Evolutionary conservation across 2,888 invertebrate genomes (phyloP).

Genomic region (Eupithecia exiguata): DNA sequence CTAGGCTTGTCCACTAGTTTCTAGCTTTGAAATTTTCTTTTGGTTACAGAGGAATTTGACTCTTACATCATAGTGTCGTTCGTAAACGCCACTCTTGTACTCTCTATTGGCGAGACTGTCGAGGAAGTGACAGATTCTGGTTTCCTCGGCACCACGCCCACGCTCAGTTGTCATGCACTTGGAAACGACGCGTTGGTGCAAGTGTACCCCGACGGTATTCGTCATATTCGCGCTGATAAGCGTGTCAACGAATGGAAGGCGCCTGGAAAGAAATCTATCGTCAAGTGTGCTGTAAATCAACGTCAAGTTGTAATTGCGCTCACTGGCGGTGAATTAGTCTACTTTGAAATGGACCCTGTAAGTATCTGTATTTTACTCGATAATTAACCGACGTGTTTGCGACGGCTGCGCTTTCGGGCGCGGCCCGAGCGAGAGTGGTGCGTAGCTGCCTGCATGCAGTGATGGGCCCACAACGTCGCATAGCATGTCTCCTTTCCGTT

Average conservation of each 20-base stretch:
- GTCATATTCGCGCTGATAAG: slow-evolving; percentile 98
- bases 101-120: slow-evolving; percentile 99
- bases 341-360: slow-evolving; percentile 99
- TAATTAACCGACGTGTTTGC: slow-evolving; percentile 67
- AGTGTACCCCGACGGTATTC: slow-evolving; percentile 99
- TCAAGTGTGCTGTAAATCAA: slow-evolving; percentile 99
- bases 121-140: slow-evolving; percentile 99
- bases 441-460: slow-evolving; percentile 82
- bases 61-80: slow-evolving; percentile 99
- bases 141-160: slow-evolving; percentile 99
- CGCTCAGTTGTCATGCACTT: slow-evolving; percentile 98
- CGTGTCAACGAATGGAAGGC: slow-evolving; percentile 99
- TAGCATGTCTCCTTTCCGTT: slow-evolving; percentile 81
- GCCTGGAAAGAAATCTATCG: slow-evolving; percentile 98
- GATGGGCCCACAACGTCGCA: slow-evolving; percentile 86
- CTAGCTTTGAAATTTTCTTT: slow-evolving; percentile 72
- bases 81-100: slow-evolving; percentile 97
- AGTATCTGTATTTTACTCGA: slow-evolving; percentile 63
- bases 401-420: slow-evolving; percentile 62
- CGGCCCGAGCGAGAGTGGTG: slow-evolving; percentile 64
- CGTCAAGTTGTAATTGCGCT: slow-evolving; percentile 99
- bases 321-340: slow-evolving; percentile 98
- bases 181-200: slow-evolving; percentile 99
- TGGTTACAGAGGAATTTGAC: slow-evolving; percentile 97
- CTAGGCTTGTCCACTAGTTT: slow-evolving; percentile 42